Conservation (phyloP, 2,888 invertebrate genomes). For the Archaeoteleia sp. region DNA sequence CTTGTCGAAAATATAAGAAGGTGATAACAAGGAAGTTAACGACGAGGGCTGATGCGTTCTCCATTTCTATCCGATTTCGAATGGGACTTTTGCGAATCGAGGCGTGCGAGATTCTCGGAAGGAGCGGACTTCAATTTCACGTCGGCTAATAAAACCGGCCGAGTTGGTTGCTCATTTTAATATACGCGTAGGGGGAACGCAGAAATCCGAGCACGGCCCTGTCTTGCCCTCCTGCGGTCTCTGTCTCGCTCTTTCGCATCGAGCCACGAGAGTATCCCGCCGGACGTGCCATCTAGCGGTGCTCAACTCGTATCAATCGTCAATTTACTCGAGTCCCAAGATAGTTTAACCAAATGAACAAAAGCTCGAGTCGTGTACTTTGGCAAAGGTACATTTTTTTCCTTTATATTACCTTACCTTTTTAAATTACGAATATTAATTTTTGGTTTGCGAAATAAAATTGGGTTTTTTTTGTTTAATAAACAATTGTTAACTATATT, state of each 20-base stretch:
- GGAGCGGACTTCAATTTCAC: slow-evolving; percentile 60
- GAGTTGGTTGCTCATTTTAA: slow-evolving; percentile 50
- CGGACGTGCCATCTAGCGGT: slow-evolving; percentile 49
- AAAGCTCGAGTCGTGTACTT: too few relatives aligned
- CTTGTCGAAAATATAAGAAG: slow-evolving; percentile 11
- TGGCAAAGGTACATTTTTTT: too few relatives aligned
- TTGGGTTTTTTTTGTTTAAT: too few relatives aligned
- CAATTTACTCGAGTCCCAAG: not conserved
- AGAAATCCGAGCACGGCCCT: slow-evolving; percentile 51
- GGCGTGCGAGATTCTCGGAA: slow-evolving; percentile 56
- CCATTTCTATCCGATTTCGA: slow-evolving; percentile 27
- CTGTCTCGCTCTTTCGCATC: slow-evolving; percentile 43
- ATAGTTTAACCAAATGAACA: too few relatives aligned
- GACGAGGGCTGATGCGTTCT: slow-evolving; percentile 8
- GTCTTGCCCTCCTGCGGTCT: slow-evolving; percentile 37
- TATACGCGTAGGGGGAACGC: slow-evolving; percentile 38
- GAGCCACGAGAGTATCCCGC: slow-evolving; percentile 32
- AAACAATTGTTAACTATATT: too few relatives aligned
- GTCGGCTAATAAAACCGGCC: slow-evolving; percentile 59
- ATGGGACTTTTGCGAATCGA: slow-evolving; percentile 19
- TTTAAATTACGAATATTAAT: too few relatives aligned
- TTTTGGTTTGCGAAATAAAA: not conserved
- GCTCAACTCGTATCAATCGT: slow-evolving; percentile 33
- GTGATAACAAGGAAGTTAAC: slow-evolving; percentile 39
- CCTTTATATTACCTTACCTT: too few relatives aligned